Evolutionary conservation across 2,113 vertebrate genomes (phyloP), one percentile per base, ranked within the genome.

Genomic region (Heptranchias perlo): DNA sequence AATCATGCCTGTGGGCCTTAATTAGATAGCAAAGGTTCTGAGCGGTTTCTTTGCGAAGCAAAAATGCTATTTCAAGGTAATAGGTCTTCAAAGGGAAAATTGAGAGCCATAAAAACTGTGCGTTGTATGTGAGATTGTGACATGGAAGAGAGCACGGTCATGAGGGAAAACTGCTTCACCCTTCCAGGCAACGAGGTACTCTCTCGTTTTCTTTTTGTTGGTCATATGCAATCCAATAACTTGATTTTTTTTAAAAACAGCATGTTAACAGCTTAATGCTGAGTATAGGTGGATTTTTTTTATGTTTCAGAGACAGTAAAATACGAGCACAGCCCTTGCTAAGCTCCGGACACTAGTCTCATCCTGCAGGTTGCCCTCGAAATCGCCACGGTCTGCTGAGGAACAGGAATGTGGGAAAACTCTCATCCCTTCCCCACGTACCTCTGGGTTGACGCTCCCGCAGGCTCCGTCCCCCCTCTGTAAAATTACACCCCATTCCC

Each of bases 31-130:
- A 91, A 61, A 58, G 31, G 28, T 61, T 61, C 18, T 31, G n/a
- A 35, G 87, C 14, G n/a, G 13, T 91, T 35, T 61, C n/a, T 61
- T 58, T 18, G 28, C 87, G n/a, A 58, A 6, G 87, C 54, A 91
- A 91, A 87, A 21, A 87, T 91, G 54, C 87, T 91, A 35, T 91
- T 91, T 31, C 87, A 91, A 91, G 31, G 54, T 91, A 61, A 91
- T 91, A 16, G 54, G 84, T 87, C 47, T 31, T 52, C 84, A 87
- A 86, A 49, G 18, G 44, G 44, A 86, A 87, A 52, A 58, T 35
- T 89, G 28, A 11, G 52, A 31, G 44, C 14, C 52, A 58, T 54
- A 35, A 35, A 86, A 58, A 35, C 23, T 35, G 86, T 89, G 76
- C n/a, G 86, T 54, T 89, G 52, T 4, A 58, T 28, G 31, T 89